These are phyloP conservation scores for Metalampra italica DNA, from an alignment of 2,888 invertebrate species.

Conservation along the genomic window DNA sequence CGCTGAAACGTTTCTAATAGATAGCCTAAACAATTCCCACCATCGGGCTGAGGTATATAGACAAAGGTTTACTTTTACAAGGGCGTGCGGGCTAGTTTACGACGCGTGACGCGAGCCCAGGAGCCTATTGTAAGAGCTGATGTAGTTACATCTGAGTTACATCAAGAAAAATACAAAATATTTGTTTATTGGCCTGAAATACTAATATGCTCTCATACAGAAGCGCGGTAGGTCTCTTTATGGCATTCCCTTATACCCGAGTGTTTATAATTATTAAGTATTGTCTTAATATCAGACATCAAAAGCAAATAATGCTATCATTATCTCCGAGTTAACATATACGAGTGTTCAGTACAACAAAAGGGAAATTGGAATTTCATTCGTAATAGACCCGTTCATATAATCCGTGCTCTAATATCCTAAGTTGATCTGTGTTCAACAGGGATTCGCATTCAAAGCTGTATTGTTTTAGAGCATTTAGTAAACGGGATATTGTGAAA, in stretches of 20 bases:
- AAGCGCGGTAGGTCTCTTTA: too few species aligned
- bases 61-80: too few species aligned
- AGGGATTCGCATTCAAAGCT: neutral
- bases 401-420: neutral
- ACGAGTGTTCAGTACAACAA: conserved; percentile 1
- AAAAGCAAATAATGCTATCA: neutral
- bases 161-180: neutral
- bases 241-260: neutral
- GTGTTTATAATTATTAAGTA: too few species aligned
- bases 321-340: neutral
- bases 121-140: too few species aligned
- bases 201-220: neutral
- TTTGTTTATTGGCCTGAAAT: neutral
- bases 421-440: neutral
- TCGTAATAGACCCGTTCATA: neutral
- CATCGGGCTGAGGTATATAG: too few species aligned
- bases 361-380: conserved; percentile 2
- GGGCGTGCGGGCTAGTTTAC: too few species aligned
- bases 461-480: neutral
- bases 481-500: too few species aligned
- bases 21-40: too few species aligned
- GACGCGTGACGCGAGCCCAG: too few species aligned
- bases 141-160: too few species aligned
- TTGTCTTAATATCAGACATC: too few species aligned
- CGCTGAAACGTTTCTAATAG: too few species aligned